These are phyloP conservation scores for Pseudomyrmex gracilis DNA, from an alignment of 1,140 invertebrate genomes.

Conservation along the genomic window DNA sequence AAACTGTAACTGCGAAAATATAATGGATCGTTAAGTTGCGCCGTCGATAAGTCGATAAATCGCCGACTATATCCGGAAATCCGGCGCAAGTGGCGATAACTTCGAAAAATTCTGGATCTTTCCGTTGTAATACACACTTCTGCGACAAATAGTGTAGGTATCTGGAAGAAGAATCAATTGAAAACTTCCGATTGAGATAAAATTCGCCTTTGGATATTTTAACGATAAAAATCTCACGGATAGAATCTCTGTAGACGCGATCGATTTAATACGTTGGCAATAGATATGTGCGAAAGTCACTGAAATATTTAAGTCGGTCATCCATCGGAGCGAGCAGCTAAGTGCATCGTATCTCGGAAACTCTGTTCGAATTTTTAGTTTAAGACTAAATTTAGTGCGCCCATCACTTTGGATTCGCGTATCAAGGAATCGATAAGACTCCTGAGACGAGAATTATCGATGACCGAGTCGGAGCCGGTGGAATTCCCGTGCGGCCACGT, in stretches of 20 bases:
- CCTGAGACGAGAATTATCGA: constrained; percentile 53
- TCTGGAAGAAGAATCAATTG: too few species aligned
- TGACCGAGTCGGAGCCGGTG: constrained; percentile 4
- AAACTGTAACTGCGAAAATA: constrained; percentile 6
- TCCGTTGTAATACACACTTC: neutral
- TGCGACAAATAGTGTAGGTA: too few species aligned
- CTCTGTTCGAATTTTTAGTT: constrained; percentile 13
- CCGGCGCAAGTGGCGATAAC: neutral
- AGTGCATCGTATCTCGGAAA: neutral
- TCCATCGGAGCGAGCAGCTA: neutral
- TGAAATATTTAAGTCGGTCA: neutral
- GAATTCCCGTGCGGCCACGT: constrained; percentile 4
- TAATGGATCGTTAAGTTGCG: constrained; percentile 9
- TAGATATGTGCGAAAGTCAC: neutral
- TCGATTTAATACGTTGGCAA: neutral
- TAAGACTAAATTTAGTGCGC: constrained; percentile 28
- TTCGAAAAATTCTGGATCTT: constrained; percentile 11
- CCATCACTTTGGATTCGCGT: constrained; percentile 34
- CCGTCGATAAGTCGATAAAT: neutral
- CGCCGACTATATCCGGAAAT: too few species aligned
- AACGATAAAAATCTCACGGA: too few species aligned
- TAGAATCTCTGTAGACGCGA: too few species aligned
- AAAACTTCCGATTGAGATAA: too few species aligned
- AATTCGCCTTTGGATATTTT: too few species aligned
- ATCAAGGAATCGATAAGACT: constrained; percentile 50